Evolutionary conservation across 2,113 vertebrate genomes (phyloP).

Genomic region (Nansenia antarctica): DNA sequence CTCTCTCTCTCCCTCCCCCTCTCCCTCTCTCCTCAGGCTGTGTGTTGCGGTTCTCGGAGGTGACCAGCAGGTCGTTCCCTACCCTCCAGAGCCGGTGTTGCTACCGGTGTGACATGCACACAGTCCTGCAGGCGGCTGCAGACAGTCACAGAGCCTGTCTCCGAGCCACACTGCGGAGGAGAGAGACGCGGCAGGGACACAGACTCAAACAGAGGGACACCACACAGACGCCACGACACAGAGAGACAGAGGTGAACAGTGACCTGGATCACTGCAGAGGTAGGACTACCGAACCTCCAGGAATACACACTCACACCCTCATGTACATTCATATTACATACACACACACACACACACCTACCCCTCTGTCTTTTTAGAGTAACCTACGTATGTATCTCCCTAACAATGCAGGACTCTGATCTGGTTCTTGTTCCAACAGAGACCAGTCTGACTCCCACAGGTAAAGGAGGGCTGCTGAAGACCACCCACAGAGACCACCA

Average conservation of each 20-base stretch:
- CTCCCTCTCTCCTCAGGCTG: conserved; percentile 46
- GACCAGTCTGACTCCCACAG: conserved; percentile 30
- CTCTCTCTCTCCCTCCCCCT: background rate
- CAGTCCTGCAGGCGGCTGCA: conserved; percentile 52
- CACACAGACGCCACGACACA: background rate
- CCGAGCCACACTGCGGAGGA: background rate
- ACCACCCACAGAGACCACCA: background rate
- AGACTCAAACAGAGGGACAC: background rate
- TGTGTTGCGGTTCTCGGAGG: conserved; percentile 56
- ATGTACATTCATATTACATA: background rate
- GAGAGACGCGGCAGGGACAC: background rate
- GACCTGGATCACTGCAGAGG: conserved; percentile 9
- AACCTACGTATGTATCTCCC: too few species aligned
- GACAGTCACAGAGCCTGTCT: conserved; percentile 39
- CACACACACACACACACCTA: too few species aligned
- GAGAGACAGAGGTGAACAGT: conserved; percentile 12
- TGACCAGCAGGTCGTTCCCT: conserved; percentile 60
- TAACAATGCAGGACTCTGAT: too few species aligned
- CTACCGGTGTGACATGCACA: conserved; percentile 66
- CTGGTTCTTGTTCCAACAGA: conserved; percentile 21
- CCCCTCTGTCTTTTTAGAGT: too few species aligned
- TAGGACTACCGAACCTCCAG: conserved; percentile 12
- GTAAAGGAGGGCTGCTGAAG: conserved; percentile 16
- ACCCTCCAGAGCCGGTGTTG: conserved; percentile 45
- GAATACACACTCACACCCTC: background rate